Base-by-base conservation (phyloP, 2,888 invertebrate genomes). In the Lithodes maja region DNA sequence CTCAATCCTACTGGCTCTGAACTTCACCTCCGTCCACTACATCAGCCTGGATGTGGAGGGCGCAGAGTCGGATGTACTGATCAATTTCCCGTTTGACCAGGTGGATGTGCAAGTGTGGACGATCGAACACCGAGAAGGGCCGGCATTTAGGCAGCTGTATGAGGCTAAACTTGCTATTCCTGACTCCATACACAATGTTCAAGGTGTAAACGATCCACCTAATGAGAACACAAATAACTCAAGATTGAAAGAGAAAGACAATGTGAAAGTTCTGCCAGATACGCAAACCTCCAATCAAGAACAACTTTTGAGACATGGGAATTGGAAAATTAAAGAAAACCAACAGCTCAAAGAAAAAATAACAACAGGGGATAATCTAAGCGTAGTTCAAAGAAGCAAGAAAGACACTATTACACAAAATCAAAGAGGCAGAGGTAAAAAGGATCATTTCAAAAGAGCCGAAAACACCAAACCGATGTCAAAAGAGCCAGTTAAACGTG, bases 21-120 rank as follows among this genome's bases (percentile, higher is more conserved):
- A 94, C 89, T 92, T 93, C 52, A 94, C 94, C 9, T 93, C 93
- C 0, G 93, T 95, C 3, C 94, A 95, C 92, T 95, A 95, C 92
- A 94, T 95, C 90, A 95, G 95, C 92, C 93, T 95, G 52, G 95
- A 95, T 92, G 94, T 95, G 9, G 95, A 95, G 92, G 95, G 95
- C 2, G 93, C 93, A 78, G 95, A 95, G 92, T 93, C 95, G 33
- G 93, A 94, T 12, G 94, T 95, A 12, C 93, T 95, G 49, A 93
- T 94, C 92, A 95, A 94, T 1, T 94, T 95, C 92, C 95, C 95
- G 5, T 95, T 94, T 92, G 93, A 95, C 79, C 93, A 93, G 82
- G 93, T 95, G 7, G 93, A 94, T 90, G 79, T 87, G 7, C 53
- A 71, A 0, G 87, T 83, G 71, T 87, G 83, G 87, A 87, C 33